Percentiles rank a stretch among this genome's conserved stretches.
Evolutionary conservation across 2,888 invertebrate species (phyloP).

Genomic region (Scaptomyza tumidula): DNA sequence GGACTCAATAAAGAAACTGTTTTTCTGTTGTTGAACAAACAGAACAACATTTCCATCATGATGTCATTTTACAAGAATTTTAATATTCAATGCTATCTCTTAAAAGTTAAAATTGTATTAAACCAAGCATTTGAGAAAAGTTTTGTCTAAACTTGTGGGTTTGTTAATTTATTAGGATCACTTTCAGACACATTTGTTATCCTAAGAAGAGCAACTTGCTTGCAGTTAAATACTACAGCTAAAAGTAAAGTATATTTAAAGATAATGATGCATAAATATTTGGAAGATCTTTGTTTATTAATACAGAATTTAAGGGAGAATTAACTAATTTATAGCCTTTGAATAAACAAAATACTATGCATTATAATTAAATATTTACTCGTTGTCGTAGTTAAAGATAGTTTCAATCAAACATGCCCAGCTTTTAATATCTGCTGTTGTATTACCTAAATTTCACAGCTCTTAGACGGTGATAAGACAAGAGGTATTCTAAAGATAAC

Average conservation of each 20-base stretch:
- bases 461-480: slow-evolving; percentile 6
- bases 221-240: neutral
- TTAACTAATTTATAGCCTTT: no score
- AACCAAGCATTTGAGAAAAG: neutral
- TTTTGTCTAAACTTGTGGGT: neutral
- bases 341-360: no score
- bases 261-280: no score
- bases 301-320: no score
- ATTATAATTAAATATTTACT: no score
- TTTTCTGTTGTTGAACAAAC: slow-evolving; percentile 7
- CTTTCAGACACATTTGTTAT: no score
- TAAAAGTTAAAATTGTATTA: neutral
- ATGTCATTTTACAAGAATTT: neutral
- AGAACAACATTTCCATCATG: neutral
- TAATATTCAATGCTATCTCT: neutral
- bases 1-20: slow-evolving; percentile 48
- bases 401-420: neutral
- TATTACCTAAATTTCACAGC: neutral
- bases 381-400: neutral
- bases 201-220: no score
- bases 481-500: slow-evolving; percentile 2
- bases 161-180: neutral
- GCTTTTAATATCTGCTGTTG: neutral
- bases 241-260: no score
- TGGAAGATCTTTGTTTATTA: no score